Percentiles rank a stretch among this genome's conserved stretches.
Conservation (phyloP, 1,140 invertebrate genomes). For the Nebria ingens region DNA sequence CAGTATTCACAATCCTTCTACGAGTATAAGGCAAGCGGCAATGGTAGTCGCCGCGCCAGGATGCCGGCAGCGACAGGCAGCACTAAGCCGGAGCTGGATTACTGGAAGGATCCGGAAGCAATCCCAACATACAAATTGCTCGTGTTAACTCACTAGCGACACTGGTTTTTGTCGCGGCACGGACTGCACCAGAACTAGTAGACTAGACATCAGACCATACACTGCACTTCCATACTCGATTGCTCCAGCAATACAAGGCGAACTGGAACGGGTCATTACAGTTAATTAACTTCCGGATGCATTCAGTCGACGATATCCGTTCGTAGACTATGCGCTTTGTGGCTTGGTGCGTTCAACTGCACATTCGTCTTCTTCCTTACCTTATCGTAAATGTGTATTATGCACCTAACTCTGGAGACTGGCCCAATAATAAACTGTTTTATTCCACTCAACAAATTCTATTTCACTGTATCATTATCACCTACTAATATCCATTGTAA, state of each 20-base stretch:
- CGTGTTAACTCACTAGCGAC: conserved; percentile 7
- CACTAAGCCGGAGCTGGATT: conserved; percentile 6
- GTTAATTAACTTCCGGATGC: conserved; percentile 8
- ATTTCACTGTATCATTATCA: no score
- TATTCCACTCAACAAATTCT: no score
- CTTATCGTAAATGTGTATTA: conserved; percentile 15
- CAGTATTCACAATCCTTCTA: neutral
- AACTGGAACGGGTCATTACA: neutral
- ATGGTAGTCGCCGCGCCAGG: no score
- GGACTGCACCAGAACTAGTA: neutral
- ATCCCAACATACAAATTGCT: conserved; percentile 11
- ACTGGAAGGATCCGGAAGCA: conserved; percentile 5
- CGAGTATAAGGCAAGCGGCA: no score
- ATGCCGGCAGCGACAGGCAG: neutral
- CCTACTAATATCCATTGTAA: no score
- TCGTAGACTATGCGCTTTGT: no score
- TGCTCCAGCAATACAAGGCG: neutral
- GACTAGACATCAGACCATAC: neutral
- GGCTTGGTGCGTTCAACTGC: no score
- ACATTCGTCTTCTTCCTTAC: conserved; percentile 4
- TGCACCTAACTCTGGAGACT: no score
- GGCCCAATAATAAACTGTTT: no score
- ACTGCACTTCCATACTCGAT: neutral
- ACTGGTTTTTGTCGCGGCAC: conserved; percentile 9
- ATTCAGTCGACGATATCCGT: conserved; percentile 14